Evolutionary conservation across 92 coral and sea anemone genomes (phyloP).

Genomic region (Epizoanthus scotinus): DNA sequence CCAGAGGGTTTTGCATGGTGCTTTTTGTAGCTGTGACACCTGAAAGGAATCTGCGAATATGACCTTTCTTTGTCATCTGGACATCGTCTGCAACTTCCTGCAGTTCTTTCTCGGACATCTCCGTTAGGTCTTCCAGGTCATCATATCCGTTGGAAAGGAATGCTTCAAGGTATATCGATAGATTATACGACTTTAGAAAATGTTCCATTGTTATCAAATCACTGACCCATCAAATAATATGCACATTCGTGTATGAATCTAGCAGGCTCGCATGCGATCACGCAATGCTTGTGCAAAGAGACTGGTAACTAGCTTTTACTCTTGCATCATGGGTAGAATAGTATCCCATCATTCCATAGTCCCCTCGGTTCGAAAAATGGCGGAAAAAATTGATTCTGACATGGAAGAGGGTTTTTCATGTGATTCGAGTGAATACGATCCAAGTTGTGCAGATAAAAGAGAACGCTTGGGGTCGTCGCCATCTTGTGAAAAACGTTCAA

Average conservation of each 20-base stretch:
- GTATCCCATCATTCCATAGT: not conserved
- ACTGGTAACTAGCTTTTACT: conserved; percentile 7
- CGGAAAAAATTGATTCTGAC: conserved; percentile 4
- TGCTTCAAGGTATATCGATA: conserved; percentile 10
- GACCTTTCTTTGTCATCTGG: conserved; percentile 10
- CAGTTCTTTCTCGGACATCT: conserved; percentile 9
- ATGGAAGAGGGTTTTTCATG: not conserved
- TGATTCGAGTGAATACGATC: conserved; percentile 19
- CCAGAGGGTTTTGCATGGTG: conserved; percentile 31
- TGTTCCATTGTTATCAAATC: conserved; percentile 1
- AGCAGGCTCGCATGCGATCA: not conserved
- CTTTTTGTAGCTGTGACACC: conserved; percentile 27
- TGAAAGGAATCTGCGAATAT: conserved; percentile 24
- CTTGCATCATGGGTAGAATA: conserved; percentile 4
- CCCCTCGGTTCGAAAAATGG: not conserved
- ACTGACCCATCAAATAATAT: conserved; percentile 13
- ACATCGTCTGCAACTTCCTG: conserved; percentile 9
- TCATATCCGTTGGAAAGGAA: conserved; percentile 6
- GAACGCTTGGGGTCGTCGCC: conserved; percentile 10
- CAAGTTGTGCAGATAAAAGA: not conserved
- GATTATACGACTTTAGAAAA: conserved; percentile 17
- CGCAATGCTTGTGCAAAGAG: not conserved
- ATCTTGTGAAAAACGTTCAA: not conserved
- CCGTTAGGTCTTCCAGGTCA: conserved; percentile 16
- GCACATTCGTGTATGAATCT: not conserved